Conservation (phyloP, 2,888 invertebrate species). For the Antitype chi region DNA sequence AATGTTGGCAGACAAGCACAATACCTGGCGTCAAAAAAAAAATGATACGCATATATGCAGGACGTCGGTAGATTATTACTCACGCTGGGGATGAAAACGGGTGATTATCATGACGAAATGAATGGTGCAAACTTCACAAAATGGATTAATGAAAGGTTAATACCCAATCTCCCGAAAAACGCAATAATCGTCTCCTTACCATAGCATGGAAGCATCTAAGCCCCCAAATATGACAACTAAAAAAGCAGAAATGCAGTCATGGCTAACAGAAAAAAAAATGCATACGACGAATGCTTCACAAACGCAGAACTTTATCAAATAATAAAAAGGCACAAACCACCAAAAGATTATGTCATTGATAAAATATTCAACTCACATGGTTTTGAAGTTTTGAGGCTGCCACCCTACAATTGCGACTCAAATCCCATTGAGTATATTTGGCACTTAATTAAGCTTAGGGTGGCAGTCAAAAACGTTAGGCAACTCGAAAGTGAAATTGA, state of each 20-base stretch:
- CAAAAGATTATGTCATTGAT: background rate
- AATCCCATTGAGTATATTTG: slow-evolving; percentile 9
- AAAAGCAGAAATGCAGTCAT: background rate
- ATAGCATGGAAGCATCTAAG: background rate
- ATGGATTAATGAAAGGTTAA: background rate
- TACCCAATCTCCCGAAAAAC: background rate
- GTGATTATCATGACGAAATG: slow-evolving; percentile 9
- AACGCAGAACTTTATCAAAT: background rate
- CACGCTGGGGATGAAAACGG: background rate
- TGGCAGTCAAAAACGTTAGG: slow-evolving; percentile 6
- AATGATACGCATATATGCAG: background rate
- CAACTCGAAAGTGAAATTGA: background rate
- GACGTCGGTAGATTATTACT: background rate
- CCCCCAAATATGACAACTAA: background rate
- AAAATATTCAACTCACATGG: background rate
- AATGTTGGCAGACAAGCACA: slow-evolving; percentile 4
- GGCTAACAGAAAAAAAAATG: background rate
- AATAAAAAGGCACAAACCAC: background rate
- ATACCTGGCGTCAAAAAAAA: background rate
- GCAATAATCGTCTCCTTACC: background rate
- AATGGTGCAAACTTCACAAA: background rate
- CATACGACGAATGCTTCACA: background rate
- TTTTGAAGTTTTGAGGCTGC: slow-evolving; percentile 1
- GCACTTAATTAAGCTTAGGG: background rate
- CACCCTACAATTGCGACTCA: slow-evolving; percentile 2